Conservation (phyloP, 2,888 invertebrate species). For the Cotesia congregata region DNA sequence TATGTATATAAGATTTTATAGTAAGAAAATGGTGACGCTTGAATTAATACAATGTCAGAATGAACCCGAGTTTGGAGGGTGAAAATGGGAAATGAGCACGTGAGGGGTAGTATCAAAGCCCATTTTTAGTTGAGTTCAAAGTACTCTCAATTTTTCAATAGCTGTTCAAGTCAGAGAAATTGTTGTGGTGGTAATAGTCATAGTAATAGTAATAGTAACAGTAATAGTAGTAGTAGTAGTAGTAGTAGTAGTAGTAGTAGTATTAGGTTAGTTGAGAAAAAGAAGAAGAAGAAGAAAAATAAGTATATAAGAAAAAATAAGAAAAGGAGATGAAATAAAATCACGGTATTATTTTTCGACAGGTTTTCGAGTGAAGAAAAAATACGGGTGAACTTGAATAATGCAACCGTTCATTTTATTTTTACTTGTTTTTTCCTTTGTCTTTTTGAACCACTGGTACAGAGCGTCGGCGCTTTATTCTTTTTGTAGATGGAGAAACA, state of each 20-base stretch:
- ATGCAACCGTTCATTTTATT: conserved; percentile 9
- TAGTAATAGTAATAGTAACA: neutral
- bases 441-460: neutral
- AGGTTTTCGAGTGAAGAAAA: conserved; percentile 17
- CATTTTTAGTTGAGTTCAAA: conserved; percentile 5
- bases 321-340: conserved; percentile 8
- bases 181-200: neutral
- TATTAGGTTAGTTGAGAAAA: neutral
- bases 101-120: conserved; percentile 27
- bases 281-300: neutral
- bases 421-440: neutral
- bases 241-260: neutral
- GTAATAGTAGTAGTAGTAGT: neutral
- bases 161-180: neutral
- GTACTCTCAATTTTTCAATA: neutral
- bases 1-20: neutral
- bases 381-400: conserved; percentile 21
- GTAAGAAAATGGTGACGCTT: conserved; percentile 42
- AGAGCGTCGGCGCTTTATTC: neutral
- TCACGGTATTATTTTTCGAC: conserved; percentile 5
- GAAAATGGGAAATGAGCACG: conserved; percentile 31
- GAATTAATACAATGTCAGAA: conserved; percentile 44
- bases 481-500: neutral
- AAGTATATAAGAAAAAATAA: neutral
- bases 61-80: neutral